Base-by-base conservation (phyloP, 2,797 vertebrate species). In the Apogon hyalosoma region DNA sequence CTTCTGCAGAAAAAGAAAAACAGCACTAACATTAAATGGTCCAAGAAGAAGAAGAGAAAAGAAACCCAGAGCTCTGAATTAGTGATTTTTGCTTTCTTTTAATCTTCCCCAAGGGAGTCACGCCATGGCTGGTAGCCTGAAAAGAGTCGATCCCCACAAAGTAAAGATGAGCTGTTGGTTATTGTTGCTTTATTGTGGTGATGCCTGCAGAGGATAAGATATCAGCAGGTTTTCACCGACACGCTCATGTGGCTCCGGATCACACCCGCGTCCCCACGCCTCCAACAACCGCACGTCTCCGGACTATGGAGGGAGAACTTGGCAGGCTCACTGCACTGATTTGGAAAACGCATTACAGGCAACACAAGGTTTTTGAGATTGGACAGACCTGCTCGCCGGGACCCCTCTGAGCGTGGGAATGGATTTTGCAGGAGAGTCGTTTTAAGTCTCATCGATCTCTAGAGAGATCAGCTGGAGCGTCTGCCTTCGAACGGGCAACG, bases 101-200 rank as follows among this genome's bases (percentile, higher is more conserved):
- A 91, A 92, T 95, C 92, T 94, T 92, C 21, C 86, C 88, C 93
- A 95, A 99, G 98, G 98, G 98, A 93, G 96, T 98, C 88, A 99
- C 97, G 49, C 98, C 98, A 38, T 99, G 98, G 98, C 96, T 99
- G 92, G 96, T 99, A 91, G 98, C 97, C 94, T 95, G 96, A 96
- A 94, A 92, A 90, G 65, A 24, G 21, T 24, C 2, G 21, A 24
- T 2, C 86, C 75, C 79, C 75, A 77, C 81, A 86, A 81, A 87
- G 75, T 82, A 77, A 78, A 90, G 82, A 31, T 11, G 40, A 41
- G 40, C 92, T 80, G 68, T 93, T 93, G 88, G 84, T 94, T 93
- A 12, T 73, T 83, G 67, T 91, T 87, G 93, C 94, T 94, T 96
- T 88, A 91, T 93, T 95, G 93, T 93, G 83, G 94, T 90, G 92